Evolutionary conservation across 2,113 vertebrate species (phyloP).

Genomic region (Asarcornis scutulata): DNA sequence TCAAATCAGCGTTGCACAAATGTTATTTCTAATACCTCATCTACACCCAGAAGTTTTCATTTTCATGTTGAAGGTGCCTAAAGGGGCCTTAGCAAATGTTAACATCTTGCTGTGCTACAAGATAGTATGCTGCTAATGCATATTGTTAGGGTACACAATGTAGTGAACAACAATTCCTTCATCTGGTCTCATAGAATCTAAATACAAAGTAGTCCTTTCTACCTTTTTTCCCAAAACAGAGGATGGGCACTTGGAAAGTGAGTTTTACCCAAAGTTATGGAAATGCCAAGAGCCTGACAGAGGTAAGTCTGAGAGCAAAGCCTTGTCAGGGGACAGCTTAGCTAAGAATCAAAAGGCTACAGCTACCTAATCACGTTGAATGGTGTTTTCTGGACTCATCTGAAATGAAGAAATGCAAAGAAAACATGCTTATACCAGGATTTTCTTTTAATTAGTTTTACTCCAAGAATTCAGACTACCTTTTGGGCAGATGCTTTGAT

Average conservation of each 20-base stretch:
- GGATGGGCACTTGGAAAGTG: not conserved
- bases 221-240: not conserved
- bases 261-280: not conserved
- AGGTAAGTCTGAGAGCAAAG: not conserved
- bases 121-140: no score
- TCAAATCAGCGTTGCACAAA: not conserved
- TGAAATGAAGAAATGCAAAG: not conserved
- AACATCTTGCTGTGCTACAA: not conserved
- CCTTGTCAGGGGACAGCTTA: not conserved
- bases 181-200: not conserved
- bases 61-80: not conserved
- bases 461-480: not conserved
- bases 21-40: not conserved
- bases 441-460: not conserved
- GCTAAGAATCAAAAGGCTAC: not conserved
- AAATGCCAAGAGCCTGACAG: not conserved
- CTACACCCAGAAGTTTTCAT: not conserved
- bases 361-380: not conserved
- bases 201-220: not conserved
- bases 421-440: not conserved
- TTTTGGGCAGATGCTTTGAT: conserved; percentile 15
- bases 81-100: not conserved
- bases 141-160: not conserved
- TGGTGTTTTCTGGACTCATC: not conserved
- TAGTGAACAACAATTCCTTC: not conserved